Evolutionary conservation across 2,113 vertebrate genomes (phyloP).

Genomic region (Abramis brama): DNA sequence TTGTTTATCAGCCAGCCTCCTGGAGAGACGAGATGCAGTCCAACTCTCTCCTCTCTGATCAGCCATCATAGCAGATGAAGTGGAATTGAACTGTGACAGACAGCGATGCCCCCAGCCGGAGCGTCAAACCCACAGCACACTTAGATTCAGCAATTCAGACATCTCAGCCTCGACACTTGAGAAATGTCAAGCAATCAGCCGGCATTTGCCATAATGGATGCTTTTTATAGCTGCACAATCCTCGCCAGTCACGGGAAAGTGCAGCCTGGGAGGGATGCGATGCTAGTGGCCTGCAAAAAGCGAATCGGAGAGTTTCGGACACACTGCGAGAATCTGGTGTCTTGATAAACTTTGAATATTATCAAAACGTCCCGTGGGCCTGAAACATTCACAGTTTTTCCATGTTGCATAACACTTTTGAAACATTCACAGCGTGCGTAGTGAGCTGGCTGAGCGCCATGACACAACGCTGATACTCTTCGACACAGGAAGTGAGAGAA

Average conservation of each 20-base stretch:
- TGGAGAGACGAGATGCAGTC: constrained; percentile 10
- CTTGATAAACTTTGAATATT: constrained; percentile 1
- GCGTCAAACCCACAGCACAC: constrained; percentile 53
- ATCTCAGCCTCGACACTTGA: constrained; percentile 52
- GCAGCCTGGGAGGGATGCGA: background rate
- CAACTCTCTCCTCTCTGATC: constrained; percentile 16
- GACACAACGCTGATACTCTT: constrained; percentile 39
- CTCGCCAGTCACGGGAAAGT: constrained; percentile 14
- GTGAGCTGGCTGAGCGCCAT: constrained; percentile 28
- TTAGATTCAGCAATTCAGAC: constrained; percentile 53
- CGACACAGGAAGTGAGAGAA: constrained; percentile 14
- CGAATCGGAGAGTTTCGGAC: background rate
- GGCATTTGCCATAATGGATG: constrained; percentile 56
- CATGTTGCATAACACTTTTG: constrained; percentile 13
- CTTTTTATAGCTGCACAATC: constrained; percentile 20
- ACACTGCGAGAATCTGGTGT: background rate
- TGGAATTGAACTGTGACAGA: constrained; percentile 47
- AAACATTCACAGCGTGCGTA: background rate
- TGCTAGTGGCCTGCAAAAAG: constrained; percentile 4
- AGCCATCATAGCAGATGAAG: constrained; percentile 17
- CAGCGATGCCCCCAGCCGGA: constrained; percentile 29
- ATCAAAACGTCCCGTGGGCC: background rate
- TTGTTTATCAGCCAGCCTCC: constrained; percentile 9
- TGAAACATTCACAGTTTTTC: background rate
- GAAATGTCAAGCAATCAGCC: constrained; percentile 62